phyloP scores from a whole-genome alignment of 2,113 vertebrate species.

The Gila orcuttii region DNA sequence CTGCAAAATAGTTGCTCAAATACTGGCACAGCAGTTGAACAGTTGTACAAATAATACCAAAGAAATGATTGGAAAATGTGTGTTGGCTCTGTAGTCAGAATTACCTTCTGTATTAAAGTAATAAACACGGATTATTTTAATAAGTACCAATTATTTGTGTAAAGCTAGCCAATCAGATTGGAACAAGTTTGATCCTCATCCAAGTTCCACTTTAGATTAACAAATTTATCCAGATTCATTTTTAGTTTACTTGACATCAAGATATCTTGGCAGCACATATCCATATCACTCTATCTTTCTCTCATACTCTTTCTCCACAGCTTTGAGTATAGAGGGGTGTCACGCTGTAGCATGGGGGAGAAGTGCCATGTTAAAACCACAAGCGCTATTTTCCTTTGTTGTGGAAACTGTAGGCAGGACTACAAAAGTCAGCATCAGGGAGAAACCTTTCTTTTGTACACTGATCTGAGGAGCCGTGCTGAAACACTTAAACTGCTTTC shows the following conservation, averaged over 20 bases:
- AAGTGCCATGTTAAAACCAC: constrained; percentile 19
- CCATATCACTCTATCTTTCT: neutral
- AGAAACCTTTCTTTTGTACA: constrained; percentile 16
- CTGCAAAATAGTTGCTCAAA: neutral
- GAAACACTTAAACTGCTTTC: constrained; percentile 20
- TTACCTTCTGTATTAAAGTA: neutral
- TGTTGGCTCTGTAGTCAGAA: neutral
- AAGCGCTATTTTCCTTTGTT: constrained; percentile 22
- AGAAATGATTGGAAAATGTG: constrained; percentile 12
- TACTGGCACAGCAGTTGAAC: neutral
- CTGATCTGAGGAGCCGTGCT: constrained; percentile 35
- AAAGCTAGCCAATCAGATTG: neutral
- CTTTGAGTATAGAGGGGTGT: constrained; percentile 11
- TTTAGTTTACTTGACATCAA: neutral
- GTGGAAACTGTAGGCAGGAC: constrained; percentile 17
- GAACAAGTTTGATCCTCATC: neutral
- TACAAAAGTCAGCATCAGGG: constrained; percentile 15
- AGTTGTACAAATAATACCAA: constrained; percentile 7
- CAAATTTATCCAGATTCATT: neutral
- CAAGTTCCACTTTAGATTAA: constrained; percentile 3
- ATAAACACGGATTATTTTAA: constrained; percentile 10
- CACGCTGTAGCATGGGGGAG: neutral
- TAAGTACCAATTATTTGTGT: constrained; percentile 14
- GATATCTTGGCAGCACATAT: constrained; percentile 26
- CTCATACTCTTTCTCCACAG: neutral